Conservation (phyloP, 2,113 vertebrate genomes). For the Serinus canaria region DNA sequence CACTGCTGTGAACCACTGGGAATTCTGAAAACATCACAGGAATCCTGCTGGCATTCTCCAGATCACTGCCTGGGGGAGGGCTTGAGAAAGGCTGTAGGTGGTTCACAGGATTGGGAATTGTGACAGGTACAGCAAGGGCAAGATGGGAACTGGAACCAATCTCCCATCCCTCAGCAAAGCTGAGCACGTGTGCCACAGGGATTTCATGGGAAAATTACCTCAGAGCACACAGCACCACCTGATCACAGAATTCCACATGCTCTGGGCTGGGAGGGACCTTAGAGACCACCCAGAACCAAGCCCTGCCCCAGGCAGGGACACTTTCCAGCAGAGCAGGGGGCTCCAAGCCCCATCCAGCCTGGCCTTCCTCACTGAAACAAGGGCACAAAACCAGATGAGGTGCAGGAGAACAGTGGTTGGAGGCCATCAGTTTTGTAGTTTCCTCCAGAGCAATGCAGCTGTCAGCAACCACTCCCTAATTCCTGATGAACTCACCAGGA, state of each 20-base stretch:
- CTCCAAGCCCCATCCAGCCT: not conserved
- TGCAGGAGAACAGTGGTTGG: not conserved
- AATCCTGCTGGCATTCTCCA: not conserved
- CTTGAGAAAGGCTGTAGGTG: not conserved
- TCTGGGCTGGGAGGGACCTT: not conserved
- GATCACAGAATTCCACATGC: not conserved
- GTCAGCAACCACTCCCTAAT: not conserved
- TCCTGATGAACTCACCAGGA: not conserved
- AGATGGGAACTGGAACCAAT: not conserved
- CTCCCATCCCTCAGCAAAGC: not conserved
- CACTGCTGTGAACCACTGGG: not conserved
- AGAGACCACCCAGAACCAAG: not conserved
- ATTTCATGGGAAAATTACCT: fast-evolving
- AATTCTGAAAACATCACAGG: not conserved
- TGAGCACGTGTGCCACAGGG: fast-evolving
- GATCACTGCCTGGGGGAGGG: not conserved
- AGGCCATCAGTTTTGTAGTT: not conserved
- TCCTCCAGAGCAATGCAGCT: not conserved
- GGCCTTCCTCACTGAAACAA: not conserved
- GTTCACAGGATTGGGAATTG: not conserved
- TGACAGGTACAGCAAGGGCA: not conserved
- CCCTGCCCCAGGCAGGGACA: not conserved
- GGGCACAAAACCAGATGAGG: not conserved
- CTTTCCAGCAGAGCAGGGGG: not conserved
- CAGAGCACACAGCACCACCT: not conserved